Percentiles rank a stretch among this genome's conserved stretches.
phyloP scores from a whole-genome alignment of 1,140 invertebrate species.

The Ostrea denselamellosa region DNA sequence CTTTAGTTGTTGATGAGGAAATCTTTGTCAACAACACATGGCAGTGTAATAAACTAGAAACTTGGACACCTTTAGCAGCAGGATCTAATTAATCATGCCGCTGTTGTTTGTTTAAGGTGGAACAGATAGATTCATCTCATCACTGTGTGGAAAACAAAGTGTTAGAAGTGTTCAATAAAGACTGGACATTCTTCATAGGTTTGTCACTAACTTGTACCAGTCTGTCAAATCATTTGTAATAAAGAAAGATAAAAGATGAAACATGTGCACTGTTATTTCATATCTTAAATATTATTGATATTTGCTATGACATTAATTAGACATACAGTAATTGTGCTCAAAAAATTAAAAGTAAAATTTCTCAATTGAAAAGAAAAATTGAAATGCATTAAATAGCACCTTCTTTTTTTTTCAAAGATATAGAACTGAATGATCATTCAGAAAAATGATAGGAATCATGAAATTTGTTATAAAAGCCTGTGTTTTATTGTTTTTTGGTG shows the following conservation, averaged over 20 bases:
- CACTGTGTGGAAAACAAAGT: background rate
- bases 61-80: background rate
- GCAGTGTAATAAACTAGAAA: conserved; percentile 8
- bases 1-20: background rate
- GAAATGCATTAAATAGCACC: background rate
- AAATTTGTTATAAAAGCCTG: background rate
- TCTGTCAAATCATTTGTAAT: background rate
- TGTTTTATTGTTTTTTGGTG: too few relatives aligned
- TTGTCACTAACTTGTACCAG: background rate
- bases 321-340: too few relatives aligned
- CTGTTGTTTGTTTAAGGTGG: conserved; percentile 16
- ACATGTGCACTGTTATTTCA: too few relatives aligned
- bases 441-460: background rate
- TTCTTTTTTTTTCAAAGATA: too few relatives aligned
- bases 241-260: too few relatives aligned
- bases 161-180: conserved; percentile 20
- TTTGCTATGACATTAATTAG: too few relatives aligned
- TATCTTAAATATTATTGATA: too few relatives aligned
- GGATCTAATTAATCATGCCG: background rate
- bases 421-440: background rate
- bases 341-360: too few relatives aligned
- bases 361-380: background rate
- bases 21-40: conserved; percentile 29
- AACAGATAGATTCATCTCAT: background rate
- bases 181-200: conserved; percentile 18